Evolutionary conservation across 2,888 invertebrate species (phyloP), one percentile per base, ranked within the genome.

Genomic region (Orthonevra nobilis): DNA sequence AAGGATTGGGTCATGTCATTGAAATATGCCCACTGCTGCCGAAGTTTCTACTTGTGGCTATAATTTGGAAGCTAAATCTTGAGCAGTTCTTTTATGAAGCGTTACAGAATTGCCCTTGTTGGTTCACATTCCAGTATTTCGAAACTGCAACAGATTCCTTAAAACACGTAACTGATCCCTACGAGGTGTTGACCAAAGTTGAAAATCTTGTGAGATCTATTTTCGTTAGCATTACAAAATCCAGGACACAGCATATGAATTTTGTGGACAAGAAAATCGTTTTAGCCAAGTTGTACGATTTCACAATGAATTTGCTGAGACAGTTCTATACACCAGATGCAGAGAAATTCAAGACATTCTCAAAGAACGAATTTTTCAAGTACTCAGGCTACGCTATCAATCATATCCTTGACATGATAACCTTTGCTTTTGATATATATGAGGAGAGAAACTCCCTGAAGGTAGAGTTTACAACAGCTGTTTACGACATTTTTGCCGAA

Each of bases 81-180:
- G 84, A 86, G 12, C 70, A 81, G 60, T 85, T 82, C 38, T 86
- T 86, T 48, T 85, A 83, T 54, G 86, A 87, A 81, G 82, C 83
- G 44, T 28, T 87, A 9, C 52, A 82, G 0, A 83, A 84, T 52
- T 79, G 85, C 2, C 86, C 87, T 0, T 83, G 84, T 15, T 87
- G 86, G 86, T 85, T 87, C 50, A 70, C 84, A 0, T 83, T 85
- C 61, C 86, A 86, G 56, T 85, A 85, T 60, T 83, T 85, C 20
- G 85, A 85, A 32, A 81, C 84, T 1, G 83, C 84, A 1, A 81
- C 83, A 2, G 84, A 84, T 20, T 83, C 85, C 0, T 56, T 87
- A 2, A 85, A 85, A 42, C 83, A 82, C 54, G 81, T 85, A 0
- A 81, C 82, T 7, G 83, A 86, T 61, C 83, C 85, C 0, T 85